Percentiles rank a stretch among this genome's conserved stretches.
Evolutionary conservation across 2,888 invertebrate genomes (phyloP).

Genomic region (Philonicus albiceps): DNA sequence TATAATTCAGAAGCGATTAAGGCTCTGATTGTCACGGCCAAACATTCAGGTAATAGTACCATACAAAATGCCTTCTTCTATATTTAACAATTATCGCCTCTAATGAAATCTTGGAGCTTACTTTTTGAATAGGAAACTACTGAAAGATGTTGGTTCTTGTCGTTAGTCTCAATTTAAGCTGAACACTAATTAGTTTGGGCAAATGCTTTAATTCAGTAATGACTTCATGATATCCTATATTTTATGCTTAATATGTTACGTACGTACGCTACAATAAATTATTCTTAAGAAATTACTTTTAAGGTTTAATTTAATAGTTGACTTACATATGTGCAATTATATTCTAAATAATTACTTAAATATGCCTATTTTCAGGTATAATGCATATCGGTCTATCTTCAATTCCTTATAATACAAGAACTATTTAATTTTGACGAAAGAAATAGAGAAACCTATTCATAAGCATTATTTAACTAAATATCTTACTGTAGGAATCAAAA

Average conservation of each 20-base stretch:
- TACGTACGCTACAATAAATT: background rate
- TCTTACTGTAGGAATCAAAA: too few species aligned
- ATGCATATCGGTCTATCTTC: too few species aligned
- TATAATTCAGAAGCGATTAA: slow-evolving; percentile 18
- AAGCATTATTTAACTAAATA: too few species aligned
- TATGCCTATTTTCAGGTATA: too few species aligned
- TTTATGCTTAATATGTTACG: background rate
- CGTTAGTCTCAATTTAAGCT: background rate
- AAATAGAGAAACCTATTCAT: too few species aligned
- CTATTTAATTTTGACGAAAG: too few species aligned
- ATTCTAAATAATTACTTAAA: too few species aligned
- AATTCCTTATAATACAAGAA: too few species aligned
- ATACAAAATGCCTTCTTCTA: background rate
- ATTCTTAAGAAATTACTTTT: background rate
- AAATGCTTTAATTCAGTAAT: background rate
- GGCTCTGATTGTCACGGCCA: background rate
- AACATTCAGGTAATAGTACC: background rate
- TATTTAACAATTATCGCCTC: background rate
- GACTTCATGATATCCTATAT: background rate
- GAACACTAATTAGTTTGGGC: background rate
- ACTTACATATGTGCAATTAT: too few species aligned
- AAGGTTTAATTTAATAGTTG: background rate
- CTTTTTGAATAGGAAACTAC: background rate
- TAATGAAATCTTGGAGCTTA: background rate
- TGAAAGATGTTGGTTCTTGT: background rate